Evolutionary conservation across 2,888 invertebrate genomes (phyloP), one percentile per base, ranked within the genome.

Genomic region (Mantis religiosa): DNA sequence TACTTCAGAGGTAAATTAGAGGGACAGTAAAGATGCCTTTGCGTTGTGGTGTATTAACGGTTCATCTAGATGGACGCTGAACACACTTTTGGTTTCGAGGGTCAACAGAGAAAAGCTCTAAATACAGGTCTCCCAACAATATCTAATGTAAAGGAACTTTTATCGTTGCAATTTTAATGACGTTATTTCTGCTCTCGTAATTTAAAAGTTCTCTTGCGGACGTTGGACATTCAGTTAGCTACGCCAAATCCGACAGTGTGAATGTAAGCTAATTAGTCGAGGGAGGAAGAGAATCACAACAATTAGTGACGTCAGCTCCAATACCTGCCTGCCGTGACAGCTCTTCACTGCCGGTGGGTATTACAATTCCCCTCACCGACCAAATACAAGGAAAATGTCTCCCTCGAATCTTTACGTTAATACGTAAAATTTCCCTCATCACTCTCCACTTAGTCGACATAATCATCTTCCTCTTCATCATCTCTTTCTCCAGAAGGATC

Each of bases 241-340:
- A 20, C 20, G 54, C 20, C 20, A 71, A 71, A 20, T 82, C 87
- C 87, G 28, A 41, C 87, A 47, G 15, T 41, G 83, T 83, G 87
- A 87, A 87, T 87, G 82, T 87, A 83, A 87, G 41, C 87, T 87
- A 82, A 87, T 87, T 87, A 87, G 82, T 27, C 27, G 71, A 86
- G 25, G n/a, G 47, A n/a, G 27, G 85, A 85, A 47, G 82, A 87
- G 87, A 87, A 83, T 83, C 87, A 83, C 87, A 87, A 83, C 47
- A 41, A 85, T 85, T 85, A 85, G 47, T 85, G 85, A 85, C 85
- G 85, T 54, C 47, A 85, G 85, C 85, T 25, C 85, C 84, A 47
- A 28, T 85, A 85, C 47, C 47, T 34, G 54, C 54, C 54, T 71
- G 54, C 54, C 25, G 85, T n/a, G 25, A 34, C 34, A 34, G 34